Conservation (phyloP, 2,888 invertebrate genomes). For the Villa cingulata region DNA sequence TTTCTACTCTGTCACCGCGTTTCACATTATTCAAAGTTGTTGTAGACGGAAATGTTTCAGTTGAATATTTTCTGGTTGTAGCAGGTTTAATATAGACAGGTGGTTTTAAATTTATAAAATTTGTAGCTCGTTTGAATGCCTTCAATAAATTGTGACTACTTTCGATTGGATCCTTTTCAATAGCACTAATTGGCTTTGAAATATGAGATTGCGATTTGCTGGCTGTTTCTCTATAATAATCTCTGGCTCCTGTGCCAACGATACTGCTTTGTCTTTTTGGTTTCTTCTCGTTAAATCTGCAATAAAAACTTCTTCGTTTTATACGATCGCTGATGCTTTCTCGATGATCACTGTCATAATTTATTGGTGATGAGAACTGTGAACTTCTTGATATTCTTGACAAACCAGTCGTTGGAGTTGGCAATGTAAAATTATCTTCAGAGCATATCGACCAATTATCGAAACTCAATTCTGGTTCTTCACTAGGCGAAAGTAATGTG, state of each 20-base stretch:
- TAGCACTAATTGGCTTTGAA: constrained; percentile 25
- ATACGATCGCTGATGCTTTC: constrained; percentile 78
- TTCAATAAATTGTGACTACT: constrained; percentile 30
- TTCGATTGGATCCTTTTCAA: constrained; percentile 23
- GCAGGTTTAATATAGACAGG: constrained; percentile 26
- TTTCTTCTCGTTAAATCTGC: constrained; percentile 75
- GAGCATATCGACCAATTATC: constrained; percentile 57
- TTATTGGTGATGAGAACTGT: constrained; percentile 33
- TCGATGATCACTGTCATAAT: constrained; percentile 39
- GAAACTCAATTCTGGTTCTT: constrained; percentile 42
- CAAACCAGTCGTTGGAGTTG: constrained; percentile 26
- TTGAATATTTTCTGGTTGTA: constrained; percentile 28
- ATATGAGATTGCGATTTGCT: constrained; percentile 7
- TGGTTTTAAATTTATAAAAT: constrained; percentile 25
- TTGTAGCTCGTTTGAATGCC: constrained; percentile 8
- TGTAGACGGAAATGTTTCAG: constrained; percentile 24
- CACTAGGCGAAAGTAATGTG: constrained; percentile 44
- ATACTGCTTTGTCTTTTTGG: constrained; percentile 53
- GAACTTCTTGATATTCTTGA: constrained; percentile 36
- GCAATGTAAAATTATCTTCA: constrained; percentile 33
- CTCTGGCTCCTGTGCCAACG: constrained; percentile 45
- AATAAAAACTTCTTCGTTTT: constrained; percentile 76
- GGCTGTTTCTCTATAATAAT: constrained; percentile 37
- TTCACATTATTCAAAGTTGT: neutral
- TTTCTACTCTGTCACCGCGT: neutral